A percentile compares a stretch with the other conserved stretches of the same genome.
Conservation (phyloP, 2,888 invertebrate genomes). For the Andrena flavipes region DNA sequence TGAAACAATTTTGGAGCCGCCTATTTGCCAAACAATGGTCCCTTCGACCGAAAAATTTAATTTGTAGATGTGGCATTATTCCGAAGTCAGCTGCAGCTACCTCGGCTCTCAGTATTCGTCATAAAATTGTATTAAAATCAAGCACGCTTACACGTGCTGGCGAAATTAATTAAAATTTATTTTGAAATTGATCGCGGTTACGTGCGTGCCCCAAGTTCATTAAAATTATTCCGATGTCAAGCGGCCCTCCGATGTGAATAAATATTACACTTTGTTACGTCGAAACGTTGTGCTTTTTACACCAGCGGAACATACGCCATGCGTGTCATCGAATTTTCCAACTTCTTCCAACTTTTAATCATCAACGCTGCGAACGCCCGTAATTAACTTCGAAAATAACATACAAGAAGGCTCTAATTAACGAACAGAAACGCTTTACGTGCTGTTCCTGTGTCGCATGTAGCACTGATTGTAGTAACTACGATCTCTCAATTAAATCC, state of each 20-base stretch:
- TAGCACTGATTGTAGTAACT: too few species aligned
- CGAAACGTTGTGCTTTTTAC: not conserved
- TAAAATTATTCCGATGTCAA: constrained; percentile 34
- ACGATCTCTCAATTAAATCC: too few species aligned
- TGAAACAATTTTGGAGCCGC: not conserved
- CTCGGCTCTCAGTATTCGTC: not conserved
- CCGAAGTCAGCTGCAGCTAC: not conserved
- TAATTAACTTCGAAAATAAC: not conserved
- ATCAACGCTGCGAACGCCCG: not conserved
- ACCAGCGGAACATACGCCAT: not conserved
- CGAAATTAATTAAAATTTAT: constrained; percentile 41
- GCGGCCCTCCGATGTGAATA: constrained; percentile 7
- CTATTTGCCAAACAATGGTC: not conserved
- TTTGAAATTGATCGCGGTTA: constrained; percentile 27
- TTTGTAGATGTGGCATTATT: not conserved
- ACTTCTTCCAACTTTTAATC: constrained; percentile 4
- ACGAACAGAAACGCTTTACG: not conserved
- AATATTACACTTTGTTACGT: constrained; percentile 11
- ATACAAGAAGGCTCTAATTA: not conserved
- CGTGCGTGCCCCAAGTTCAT: constrained; percentile 4
- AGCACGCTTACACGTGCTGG: not conserved
- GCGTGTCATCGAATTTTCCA: not conserved
- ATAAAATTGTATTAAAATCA: constrained; percentile 4
- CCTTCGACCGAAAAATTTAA: not conserved
- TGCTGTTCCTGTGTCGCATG: too few species aligned